These are phyloP conservation scores for Psittacula cyanocephala DNA, from an alignment of 2,113 vertebrate species.

Conservation along the genomic window DNA sequence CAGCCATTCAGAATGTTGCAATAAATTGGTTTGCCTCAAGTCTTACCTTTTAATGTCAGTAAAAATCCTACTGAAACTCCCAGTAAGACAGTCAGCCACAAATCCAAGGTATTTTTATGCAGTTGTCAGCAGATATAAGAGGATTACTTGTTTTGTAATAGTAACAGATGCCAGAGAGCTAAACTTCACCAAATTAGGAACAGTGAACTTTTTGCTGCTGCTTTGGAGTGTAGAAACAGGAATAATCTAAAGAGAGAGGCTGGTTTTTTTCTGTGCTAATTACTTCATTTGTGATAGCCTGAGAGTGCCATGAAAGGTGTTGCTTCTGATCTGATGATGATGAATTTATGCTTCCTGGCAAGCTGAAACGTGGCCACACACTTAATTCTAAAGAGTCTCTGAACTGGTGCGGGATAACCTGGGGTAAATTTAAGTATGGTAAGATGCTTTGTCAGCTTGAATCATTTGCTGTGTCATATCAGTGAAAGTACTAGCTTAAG, in stretches of 20 bases:
- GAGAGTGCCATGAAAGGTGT: neutral
- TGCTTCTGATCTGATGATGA: neutral
- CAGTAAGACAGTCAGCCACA: neutral
- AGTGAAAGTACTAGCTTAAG: neutral
- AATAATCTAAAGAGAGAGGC: neutral
- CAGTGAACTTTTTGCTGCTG: neutral
- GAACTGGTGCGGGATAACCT: neutral
- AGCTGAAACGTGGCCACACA: neutral
- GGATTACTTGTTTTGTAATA: constrained; percentile 38
- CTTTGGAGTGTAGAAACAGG: neutral
- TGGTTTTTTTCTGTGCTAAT: neutral
- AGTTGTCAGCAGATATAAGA: neutral
- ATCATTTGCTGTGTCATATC: neutral
- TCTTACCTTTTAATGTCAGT: neutral
- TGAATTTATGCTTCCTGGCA: neutral
- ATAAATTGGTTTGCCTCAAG: neutral
- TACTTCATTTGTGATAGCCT: neutral
- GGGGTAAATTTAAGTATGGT: neutral
- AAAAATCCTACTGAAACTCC: neutral
- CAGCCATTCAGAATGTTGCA: neutral
- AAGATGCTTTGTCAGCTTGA: neutral
- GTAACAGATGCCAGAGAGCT: neutral
- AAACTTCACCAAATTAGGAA: neutral
- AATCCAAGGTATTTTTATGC: neutral
- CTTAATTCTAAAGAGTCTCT: neutral